These are phyloP conservation scores for Cynopterus brachyotis DNA, from an alignment of 2,113 vertebrate species.

Conservation along the genomic window DNA sequence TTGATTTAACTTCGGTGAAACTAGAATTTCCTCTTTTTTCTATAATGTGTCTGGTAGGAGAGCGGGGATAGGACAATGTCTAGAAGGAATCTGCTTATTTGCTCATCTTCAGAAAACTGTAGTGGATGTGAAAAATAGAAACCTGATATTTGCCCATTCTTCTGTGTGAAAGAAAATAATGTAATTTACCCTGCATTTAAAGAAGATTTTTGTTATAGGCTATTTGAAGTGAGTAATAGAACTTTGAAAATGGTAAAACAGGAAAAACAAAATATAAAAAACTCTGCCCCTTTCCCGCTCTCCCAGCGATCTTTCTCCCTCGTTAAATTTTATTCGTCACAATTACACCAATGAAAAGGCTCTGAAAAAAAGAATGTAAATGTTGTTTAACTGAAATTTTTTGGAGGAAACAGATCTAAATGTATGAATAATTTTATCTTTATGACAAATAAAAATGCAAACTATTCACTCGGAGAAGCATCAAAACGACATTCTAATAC, in stretches of 20 bases:
- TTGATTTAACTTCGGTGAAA: conserved; percentile 79
- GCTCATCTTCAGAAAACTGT: conserved; percentile 65
- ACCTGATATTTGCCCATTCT: conserved; percentile 14
- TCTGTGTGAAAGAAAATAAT: conserved; percentile 64
- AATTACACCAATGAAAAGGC: not conserved
- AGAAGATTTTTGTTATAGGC: conserved; percentile 63
- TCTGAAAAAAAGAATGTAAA: not conserved
- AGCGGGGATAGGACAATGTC: not conserved
- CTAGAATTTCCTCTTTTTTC: conserved; percentile 64
- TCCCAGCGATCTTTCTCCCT: conserved; percentile 7
- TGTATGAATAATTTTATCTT: not conserved
- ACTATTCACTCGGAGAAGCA: not conserved
- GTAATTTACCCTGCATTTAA: conserved; percentile 75
- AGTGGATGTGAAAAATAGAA: conserved; percentile 42
- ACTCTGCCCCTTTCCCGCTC: not conserved
- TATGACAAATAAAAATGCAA: not conserved
- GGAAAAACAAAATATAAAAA: conserved; percentile 31
- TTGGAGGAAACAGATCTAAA: not conserved
- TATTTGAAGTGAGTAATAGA: conserved; percentile 69
- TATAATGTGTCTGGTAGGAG: conserved; percentile 57
- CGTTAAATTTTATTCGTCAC: not conserved
- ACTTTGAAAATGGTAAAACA: conserved; percentile 55
- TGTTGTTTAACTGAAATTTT: conserved; percentile 40
- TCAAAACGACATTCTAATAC: not conserved
- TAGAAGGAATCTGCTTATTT: conserved; percentile 63